Evolutionary conservation across 2,113 vertebrate species (phyloP).

Genomic region (Brachypteracias leptosomus): DNA sequence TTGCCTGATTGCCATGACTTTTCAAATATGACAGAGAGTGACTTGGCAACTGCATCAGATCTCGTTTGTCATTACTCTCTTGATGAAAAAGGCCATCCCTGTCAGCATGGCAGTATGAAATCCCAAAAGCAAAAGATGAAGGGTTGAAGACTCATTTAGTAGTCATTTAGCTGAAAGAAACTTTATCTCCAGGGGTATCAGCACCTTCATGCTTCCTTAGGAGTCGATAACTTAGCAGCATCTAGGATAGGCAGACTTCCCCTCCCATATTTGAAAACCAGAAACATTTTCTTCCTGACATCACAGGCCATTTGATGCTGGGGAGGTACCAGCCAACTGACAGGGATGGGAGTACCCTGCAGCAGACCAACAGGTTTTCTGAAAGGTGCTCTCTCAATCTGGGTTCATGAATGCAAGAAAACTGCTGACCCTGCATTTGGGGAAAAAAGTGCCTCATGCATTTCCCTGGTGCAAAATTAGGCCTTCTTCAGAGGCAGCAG

Average conservation of each 20-base stretch:
- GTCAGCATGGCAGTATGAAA: neutral
- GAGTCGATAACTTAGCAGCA: neutral
- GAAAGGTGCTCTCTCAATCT: neutral
- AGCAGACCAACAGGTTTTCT: neutral
- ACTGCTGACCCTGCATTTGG: neutral
- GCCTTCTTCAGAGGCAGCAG: neutral
- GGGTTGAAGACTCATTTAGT: neutral
- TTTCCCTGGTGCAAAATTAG: neutral
- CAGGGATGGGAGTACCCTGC: neutral
- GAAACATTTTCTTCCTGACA: neutral
- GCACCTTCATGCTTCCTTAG: neutral
- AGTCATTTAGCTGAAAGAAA: neutral
- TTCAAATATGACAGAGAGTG: neutral
- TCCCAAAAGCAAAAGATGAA: neutral
- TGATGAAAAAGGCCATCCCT: neutral
- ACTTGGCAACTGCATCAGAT: neutral
- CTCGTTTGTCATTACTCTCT: neutral
- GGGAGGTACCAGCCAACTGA: neutral
- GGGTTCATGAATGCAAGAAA: neutral
- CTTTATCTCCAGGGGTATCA: neutral
- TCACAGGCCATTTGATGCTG: neutral
- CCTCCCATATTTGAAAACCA: neutral
- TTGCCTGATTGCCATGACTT: neutral
- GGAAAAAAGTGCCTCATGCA: neutral
- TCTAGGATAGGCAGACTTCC: neutral